Evolutionary conservation across 2,888 invertebrate species (phyloP), one percentile per base, ranked within the genome.

Genomic region (Cataglyphis rosenhaueri): DNA sequence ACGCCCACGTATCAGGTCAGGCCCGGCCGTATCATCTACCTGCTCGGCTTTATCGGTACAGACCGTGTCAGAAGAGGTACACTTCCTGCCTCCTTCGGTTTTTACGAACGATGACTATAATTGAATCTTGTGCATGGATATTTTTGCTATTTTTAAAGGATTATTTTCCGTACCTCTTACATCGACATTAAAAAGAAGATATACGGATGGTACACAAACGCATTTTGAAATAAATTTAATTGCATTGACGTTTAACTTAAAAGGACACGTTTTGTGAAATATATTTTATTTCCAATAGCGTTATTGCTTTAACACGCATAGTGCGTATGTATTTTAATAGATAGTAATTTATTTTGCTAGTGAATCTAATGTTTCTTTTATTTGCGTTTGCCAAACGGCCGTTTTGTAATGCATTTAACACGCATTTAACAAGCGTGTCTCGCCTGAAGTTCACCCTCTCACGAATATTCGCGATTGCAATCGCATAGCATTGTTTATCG

Each of bases 1-100:
- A 84, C 81, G 79, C 73, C 71, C 82, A 68, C 78, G 73, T 83
- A 76, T 84, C 64, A 64, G 48, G 5, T 65, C 68, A 55, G 25
- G 21, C 21, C 66, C 61, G 64, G 71, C 74, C 66, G 78, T 83
- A 84, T 84, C 71, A 55, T 52, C 74, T 85, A 70, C 85, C 85
- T 81, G 73, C 84, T 82, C 83, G 85, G 76, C 44, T 82, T 81
- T 73, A 81, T 66, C 70, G 81, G 81, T 71, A 48, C 81, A 68
- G 38, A 44, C 29, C 29, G 41, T 21, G 55, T 29, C 65, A 85
- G 61, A 79, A 52, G n/a, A 65, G 41, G 29, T 15, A 21, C 61
- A 70, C 59, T 57, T 38, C 52, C 55, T 29, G 52, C 65, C 12
- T 21, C 9, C 44, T 73, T 57, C 15, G 25, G 55, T 65, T 57